A percentile compares a stretch with the other conserved stretches of the same genome.
Evolutionary conservation across 1,140 invertebrate species (phyloP).

Genomic region (Pollicipes pollicipes): DNA sequence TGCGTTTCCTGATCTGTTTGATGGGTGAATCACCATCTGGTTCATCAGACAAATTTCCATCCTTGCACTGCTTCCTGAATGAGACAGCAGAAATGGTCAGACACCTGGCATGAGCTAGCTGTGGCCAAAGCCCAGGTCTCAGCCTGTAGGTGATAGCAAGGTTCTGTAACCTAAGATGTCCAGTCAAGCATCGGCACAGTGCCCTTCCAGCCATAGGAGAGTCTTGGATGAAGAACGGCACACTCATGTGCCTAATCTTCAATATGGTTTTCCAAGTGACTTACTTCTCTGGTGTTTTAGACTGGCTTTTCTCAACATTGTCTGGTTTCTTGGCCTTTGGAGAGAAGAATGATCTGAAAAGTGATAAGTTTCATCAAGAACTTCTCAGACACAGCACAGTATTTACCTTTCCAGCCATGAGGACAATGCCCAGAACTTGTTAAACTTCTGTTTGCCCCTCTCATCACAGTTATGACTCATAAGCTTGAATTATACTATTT

Average conservation of each 20-base stretch:
- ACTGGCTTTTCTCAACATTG: conserved; percentile 7
- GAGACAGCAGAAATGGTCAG: conserved; percentile 8
- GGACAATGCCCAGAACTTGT: no score
- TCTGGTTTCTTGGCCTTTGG: conserved; percentile 11
- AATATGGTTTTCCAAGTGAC: not conserved
- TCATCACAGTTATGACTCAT: no score
- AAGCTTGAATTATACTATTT: no score
- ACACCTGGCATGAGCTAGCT: not conserved
- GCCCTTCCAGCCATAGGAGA: not conserved
- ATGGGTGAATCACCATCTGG: conserved; percentile 11
- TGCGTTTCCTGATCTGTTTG: conserved; percentile 12
- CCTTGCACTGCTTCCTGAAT: not conserved
- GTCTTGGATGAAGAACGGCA: not conserved
- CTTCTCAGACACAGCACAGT: no score
- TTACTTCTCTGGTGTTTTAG: conserved; percentile 10
- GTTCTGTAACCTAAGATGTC: not conserved
- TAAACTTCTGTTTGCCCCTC: no score
- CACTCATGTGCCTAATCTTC: not conserved
- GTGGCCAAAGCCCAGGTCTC: not conserved
- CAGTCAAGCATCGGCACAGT: not conserved
- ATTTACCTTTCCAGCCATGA: no score
- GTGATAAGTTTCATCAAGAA: no score
- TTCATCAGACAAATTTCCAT: conserved; percentile 6
- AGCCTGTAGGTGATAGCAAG: not conserved
- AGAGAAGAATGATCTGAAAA: conserved; percentile 14